Evolutionary conservation across 1,140 invertebrate species (phyloP), one percentile per base, ranked within the genome.

Genomic region (Neodiprion lecontei): DNA sequence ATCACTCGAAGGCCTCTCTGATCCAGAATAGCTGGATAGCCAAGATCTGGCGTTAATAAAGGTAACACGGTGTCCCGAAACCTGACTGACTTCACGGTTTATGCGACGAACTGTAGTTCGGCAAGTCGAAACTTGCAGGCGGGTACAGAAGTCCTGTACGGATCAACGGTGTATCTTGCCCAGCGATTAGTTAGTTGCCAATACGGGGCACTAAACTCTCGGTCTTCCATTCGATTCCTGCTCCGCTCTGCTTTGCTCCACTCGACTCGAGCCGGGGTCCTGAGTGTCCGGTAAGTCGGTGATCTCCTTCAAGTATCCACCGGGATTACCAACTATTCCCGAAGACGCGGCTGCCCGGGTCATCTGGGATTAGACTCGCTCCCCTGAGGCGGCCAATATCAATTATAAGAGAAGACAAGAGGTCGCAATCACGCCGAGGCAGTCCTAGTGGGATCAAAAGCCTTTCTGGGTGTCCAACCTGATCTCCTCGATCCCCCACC

Each of bases 361-460:
- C 84, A 84, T 87, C 84, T 81, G 79, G 86, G 87, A 88, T 88
- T 88, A 88, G 82, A 85, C 70, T 69, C 61, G 21, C 7, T 66
- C 49, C 74, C 21, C 50, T 28, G 49, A 21, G n/a, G 53, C 75
- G 65, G 82, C 86, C 87, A 87, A 88, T 89, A 89, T 89, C 88
- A 89, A 89, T 89, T 89, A 89, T 89, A 89, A 87, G 87, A 84
- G 84, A 88, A 87, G 87, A 88, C 86, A 88, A 87, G 81, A 86
- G 82, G 80, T 71, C 77, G 83, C 85, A 87, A 87, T 87, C 86
- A 87, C 85, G 78, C 72, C 76, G 81, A 76, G 78, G 74, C 87
- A 87, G 84, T 84, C 85, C 83, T 85, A 86, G 81, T 7, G 53
- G 87, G 87, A 88, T 88, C 86, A 87, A 85, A 61, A 88, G 85